Base-by-base conservation (phyloP, 35 echinoderm and acorn worm species). In the Ophiothrix spiculata region DNA sequence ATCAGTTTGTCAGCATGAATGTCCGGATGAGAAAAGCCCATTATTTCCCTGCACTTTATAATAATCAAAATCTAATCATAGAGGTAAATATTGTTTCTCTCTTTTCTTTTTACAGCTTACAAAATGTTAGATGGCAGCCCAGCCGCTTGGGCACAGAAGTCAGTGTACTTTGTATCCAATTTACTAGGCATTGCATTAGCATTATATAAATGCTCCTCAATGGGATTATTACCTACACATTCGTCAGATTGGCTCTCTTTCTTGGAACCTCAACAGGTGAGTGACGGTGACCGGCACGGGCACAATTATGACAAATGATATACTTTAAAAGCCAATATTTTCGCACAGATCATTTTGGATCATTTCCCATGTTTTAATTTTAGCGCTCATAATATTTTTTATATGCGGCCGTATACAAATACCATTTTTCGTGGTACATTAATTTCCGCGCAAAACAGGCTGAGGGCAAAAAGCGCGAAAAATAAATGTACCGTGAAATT, bases 241-340 rank as follows among this genome's bases (percentile, higher is more conserved):
- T 94, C 96, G 81, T 99, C 96, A 31, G 96, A 99, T 80, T 99
- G 96, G 96, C 83, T 99, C 37, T 99, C 96, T 39, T 99, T 99
- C 75, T 84, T 99, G 14, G 91, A 99, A 56, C 96, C 96, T 19
- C 92, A 91, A 83, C 81, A 94, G 89, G 96, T 99, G 77, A 92
- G 92, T 87, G 75, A 29, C 36, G 40, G 6, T 0, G n/a, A 8
- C 15, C 39, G 40, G 0, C 4, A 56, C 45, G 0, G 23, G 40
- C 12, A 1, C 0, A 25, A 25, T 15, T 69, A 4, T 69, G 17
- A 15, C 1, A 69, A 25, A 28, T 10, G 8, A 15, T 69, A 28
- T 25, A 28, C 2, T 69, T 25, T 15, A 1, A 69, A 69, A 69
- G 3, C 29, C 60, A 69, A 25, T 15, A 4, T n/a, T 1, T 25